Evolutionary conservation across 2,888 invertebrate species (phyloP).

Genomic region (Himalopsyche kuldschensis): DNA sequence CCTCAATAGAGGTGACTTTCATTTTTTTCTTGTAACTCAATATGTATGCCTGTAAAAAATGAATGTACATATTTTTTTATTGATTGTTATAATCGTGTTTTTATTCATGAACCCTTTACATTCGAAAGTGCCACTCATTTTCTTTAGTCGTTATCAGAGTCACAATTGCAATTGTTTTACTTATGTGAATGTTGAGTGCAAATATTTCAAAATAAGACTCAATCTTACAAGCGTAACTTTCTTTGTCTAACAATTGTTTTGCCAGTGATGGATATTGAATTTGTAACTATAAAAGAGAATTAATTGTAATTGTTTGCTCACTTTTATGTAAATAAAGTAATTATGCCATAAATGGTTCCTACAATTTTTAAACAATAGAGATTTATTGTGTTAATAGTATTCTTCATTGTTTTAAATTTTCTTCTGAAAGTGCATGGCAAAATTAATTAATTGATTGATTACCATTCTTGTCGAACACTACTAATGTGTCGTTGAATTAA

Average conservation of each 20-base stretch:
- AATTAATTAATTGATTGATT: neutral
- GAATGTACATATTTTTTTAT: too few species aligned
- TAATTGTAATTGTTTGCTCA: neutral
- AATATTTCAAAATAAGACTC: too few species aligned
- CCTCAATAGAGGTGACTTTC: too few species aligned
- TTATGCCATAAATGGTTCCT: neutral
- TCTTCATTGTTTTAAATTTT: neutral
- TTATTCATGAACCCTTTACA: too few species aligned
- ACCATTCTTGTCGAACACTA: neutral
- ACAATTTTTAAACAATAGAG: neutral
- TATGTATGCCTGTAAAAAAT: too few species aligned
- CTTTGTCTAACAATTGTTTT: neutral
- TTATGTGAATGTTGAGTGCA: too few species aligned
- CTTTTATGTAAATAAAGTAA: neutral
- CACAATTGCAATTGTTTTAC: too few species aligned
- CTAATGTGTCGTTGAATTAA: too few species aligned
- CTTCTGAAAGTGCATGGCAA: neutral
- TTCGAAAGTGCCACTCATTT: too few species aligned
- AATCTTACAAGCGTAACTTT: neutral
- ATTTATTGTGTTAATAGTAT: neutral
- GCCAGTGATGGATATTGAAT: neutral
- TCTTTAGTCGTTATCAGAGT: too few species aligned
- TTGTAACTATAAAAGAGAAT: neutral
- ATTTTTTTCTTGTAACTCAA: too few species aligned
- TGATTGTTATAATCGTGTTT: too few species aligned